Percentiles rank a stretch among this genome's conserved stretches.
Conservation (phyloP, 2,888 invertebrate genomes). For the Apoderus coryli region DNA sequence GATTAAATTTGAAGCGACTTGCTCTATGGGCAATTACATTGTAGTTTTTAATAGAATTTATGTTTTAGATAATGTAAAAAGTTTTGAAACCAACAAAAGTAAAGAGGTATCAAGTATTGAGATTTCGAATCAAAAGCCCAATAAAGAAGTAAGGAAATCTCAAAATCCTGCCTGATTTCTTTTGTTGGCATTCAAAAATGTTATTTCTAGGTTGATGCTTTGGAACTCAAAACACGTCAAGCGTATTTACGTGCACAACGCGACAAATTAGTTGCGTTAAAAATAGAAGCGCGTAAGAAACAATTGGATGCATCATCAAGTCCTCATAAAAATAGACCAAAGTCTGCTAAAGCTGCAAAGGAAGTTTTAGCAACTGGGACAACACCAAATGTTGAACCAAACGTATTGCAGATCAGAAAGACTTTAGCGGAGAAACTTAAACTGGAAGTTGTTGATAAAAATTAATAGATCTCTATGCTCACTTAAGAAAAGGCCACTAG, state of each 20-base stretch:
- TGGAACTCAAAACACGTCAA: constrained; percentile 63
- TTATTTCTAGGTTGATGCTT: constrained; percentile 35
- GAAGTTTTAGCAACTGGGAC: constrained; percentile 42
- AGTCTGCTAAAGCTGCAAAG: constrained; percentile 61
- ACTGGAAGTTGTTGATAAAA: constrained; percentile 56
- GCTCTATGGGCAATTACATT: too few relatives aligned
- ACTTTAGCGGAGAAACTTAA: constrained; percentile 75
- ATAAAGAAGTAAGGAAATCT: too few relatives aligned
- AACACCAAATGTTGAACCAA: constrained; percentile 33
- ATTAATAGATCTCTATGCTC: constrained; percentile 22
- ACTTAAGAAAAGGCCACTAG: too few relatives aligned
- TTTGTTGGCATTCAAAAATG: too few relatives aligned
- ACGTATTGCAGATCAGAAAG: constrained; percentile 62
- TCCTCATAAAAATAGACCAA: constrained; percentile 37
- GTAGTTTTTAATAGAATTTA: too few relatives aligned
- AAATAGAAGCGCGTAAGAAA: constrained; percentile 74
- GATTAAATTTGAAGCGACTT: too few relatives aligned
- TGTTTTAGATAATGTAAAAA: too few relatives aligned
- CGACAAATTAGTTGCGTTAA: constrained; percentile 79
- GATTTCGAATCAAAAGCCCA: too few relatives aligned
- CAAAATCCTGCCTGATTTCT: too few relatives aligned
- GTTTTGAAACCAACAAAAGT: too few relatives aligned
- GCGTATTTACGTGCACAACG: constrained; percentile 78
- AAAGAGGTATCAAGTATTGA: too few relatives aligned
- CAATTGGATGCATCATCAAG: constrained; percentile 41